phyloP scores from a whole-genome alignment of 1,140 invertebrate species.

The Zophobas morio region DNA sequence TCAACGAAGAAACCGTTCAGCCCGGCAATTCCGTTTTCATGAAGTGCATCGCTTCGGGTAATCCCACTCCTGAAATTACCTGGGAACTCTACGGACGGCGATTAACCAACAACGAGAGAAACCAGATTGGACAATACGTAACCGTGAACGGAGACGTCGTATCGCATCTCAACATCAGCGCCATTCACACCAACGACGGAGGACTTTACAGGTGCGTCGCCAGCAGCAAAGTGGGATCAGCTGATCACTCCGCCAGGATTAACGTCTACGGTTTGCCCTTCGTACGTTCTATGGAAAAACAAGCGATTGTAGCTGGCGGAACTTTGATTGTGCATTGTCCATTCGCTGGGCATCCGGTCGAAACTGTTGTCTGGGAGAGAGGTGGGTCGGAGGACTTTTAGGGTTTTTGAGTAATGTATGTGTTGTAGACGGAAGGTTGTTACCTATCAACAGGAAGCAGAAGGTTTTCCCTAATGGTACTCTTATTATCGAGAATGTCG shows the following conservation, averaged over 20 bases:
- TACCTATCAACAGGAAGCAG: constrained; percentile 96
- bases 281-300: constrained; percentile 93
- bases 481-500: constrained; percentile 94
- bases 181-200: constrained; percentile 93
- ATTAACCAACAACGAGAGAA: constrained; percentile 84
- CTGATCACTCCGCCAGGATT: constrained; percentile 87
- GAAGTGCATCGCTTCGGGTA: constrained; percentile 84
- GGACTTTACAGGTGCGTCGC: constrained; percentile 92
- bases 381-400: constrained; percentile 69
- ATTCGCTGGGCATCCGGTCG: constrained; percentile 94
- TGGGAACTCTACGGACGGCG: constrained; percentile 95
- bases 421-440: constrained; percentile 74
- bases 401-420: constrained; percentile 9
- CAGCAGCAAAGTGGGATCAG: constrained; percentile 91
- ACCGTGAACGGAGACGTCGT: constrained; percentile 93
- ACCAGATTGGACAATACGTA: constrained; percentile 89
- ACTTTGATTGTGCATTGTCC: constrained; percentile 91
- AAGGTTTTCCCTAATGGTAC: constrained; percentile 95
- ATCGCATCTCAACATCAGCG: constrained; percentile 94
- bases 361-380: constrained; percentile 94
- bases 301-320: constrained; percentile 94
- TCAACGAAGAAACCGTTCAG: constrained; percentile 88
- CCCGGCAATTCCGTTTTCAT: constrained; percentile 89
- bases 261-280: constrained; percentile 94
- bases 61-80: constrained; percentile 94